Evolutionary conservation across 92 coral and sea anemone species (phyloP).

Genomic region (Palythoa grandis): DNA sequence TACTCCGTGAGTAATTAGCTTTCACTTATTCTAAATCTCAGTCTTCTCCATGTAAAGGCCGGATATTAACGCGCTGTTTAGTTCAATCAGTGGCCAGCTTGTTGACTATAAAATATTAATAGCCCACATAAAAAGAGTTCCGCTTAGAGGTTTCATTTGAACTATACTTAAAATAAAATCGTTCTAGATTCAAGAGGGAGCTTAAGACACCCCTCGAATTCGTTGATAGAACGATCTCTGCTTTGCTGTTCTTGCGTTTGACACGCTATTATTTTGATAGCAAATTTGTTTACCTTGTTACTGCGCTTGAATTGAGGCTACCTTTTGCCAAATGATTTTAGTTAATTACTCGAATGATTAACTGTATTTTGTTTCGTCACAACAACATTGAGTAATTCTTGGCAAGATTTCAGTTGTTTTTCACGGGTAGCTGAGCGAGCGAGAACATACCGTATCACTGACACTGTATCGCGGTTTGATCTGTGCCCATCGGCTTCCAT

Average conservation of each 20-base stretch:
- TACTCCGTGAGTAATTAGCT: slow-evolving; percentile 14
- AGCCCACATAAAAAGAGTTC: background rate
- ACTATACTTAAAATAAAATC: background rate
- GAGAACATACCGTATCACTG: no score
- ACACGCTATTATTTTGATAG: background rate
- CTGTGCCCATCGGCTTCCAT: no score
- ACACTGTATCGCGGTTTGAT: no score
- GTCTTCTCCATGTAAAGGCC: background rate
- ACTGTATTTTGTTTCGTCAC: background rate
- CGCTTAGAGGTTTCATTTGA: background rate
- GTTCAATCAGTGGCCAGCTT: background rate
- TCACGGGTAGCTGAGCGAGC: background rate
- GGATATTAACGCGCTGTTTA: background rate
- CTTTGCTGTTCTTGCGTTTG: background rate
- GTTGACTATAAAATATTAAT: no score
- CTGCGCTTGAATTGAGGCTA: background rate
- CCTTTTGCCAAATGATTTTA: background rate
- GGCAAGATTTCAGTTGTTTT: background rate
- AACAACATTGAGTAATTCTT: background rate
- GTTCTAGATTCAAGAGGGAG: background rate
- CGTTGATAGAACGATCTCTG: background rate
- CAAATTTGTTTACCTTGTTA: slow-evolving; percentile 10
- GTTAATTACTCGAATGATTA: slow-evolving; percentile 1
- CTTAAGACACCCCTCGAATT: background rate
- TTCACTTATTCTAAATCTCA: background rate